Evolutionary conservation across 2,113 vertebrate species (phyloP), one percentile per base, ranked within the genome.

Genomic region (Aleadryas rufinucha): DNA sequence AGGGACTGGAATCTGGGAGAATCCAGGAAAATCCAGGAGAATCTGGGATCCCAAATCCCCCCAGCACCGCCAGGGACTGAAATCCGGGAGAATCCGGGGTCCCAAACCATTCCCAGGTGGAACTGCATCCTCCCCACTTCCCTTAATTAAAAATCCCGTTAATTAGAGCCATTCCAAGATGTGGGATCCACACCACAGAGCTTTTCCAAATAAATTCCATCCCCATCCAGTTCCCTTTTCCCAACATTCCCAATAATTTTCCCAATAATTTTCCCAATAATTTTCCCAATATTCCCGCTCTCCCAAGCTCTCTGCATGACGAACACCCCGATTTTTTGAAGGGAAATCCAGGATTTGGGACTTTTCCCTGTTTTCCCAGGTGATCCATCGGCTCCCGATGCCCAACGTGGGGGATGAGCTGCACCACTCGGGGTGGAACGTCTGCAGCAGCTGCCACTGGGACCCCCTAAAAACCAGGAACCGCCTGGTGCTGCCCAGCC

Each of bases 351-450:
- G 37, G 60, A 14, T 61, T 41, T 9, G 7, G 59, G 26, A 9
- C 6, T 1, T 7, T 1, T 44, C 41, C 30, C 20, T 11, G 20
- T 7, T 31, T 42, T 33, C 31, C 24, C 30, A 99, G 99, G 99
- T 99, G 74, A 98, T 99, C 96, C 99, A 99, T 61, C 98, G 99
- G 35, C 97, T 99, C 86, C 98, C 98, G 33, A 99, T 99, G 99
- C 99, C 98, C 1, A 97, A 99, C 91, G 83, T 99, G 6, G 95
- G 97, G 2, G 99, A 99, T 0, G 99, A 99, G 96, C 98, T 99
- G 14, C 99, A 99, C 39, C 99, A 99, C 83, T 98, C 98, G 0
- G 99, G 99, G 3, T 99, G 99, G 99, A 99, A 99, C 17, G 94
- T 99, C 77, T 99, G 99, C 91, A 99, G 99, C 98, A 99, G 99